Evolutionary conservation across 2,797 vertebrate genomes (phyloP).

Genomic region (Nannoperca australis): DNA sequence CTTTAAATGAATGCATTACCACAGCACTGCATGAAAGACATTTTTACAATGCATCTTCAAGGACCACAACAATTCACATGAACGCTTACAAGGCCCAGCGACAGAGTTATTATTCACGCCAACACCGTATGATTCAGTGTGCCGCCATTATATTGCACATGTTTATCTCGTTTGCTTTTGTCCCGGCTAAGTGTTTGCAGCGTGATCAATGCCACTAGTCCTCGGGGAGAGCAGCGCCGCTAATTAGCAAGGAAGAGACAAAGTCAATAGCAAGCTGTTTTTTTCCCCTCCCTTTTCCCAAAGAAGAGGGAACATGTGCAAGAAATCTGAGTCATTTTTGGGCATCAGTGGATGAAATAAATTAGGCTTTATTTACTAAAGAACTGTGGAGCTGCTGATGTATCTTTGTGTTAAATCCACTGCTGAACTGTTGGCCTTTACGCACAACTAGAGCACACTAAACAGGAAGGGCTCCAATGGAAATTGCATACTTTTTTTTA

Average conservation of each 20-base stretch:
- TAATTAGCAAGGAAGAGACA: conserved; percentile 48
- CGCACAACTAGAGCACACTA: background rate
- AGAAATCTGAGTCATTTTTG: background rate
- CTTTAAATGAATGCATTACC: conserved; percentile 18
- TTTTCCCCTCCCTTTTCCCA: background rate
- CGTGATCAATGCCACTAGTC: conserved; percentile 55
- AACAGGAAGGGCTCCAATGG: too few species aligned
- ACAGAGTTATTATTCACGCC: conserved; percentile 28
- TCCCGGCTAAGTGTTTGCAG: conserved; percentile 45
- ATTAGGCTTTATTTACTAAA: conserved; percentile 2
- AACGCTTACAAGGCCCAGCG: conserved; percentile 37
- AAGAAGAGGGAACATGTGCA: background rate
- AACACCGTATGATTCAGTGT: conserved; percentile 15
- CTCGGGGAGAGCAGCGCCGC: conserved; percentile 18
- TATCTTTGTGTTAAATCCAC: background rate
- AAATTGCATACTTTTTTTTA: too few species aligned
- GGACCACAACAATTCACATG: conserved; percentile 45
- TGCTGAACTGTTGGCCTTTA: background rate
- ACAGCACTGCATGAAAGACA: conserved; percentile 30
- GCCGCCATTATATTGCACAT: conserved; percentile 30
- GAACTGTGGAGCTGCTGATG: background rate
- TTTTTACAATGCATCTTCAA: conserved; percentile 55
- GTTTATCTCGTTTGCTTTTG: conserved; percentile 51
- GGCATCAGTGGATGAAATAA: background rate
- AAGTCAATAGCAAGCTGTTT: conserved; percentile 24